Base-by-base conservation (phyloP, 64 coral and sea anemone genomes). In the Pachyseris speciosa region DNA sequence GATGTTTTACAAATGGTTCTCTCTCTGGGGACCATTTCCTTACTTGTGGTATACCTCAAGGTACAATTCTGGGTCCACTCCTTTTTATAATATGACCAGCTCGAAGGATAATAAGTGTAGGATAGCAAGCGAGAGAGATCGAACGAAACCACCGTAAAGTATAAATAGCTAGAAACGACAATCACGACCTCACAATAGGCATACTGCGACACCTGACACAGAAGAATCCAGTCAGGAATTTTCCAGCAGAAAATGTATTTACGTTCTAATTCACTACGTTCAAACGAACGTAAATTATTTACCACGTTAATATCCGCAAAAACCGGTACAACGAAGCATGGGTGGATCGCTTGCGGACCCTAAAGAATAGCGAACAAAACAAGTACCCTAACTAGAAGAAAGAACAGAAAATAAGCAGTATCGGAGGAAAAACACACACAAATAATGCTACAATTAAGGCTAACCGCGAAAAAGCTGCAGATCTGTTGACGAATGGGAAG, bases 391-490 rank as follows among this genome's bases (percentile, higher is more conserved):
- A 65, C n/a, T 30, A 25, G 6, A 65, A 65, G 27, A 65, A n/a
- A 30, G 22, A 65, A 65, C 19, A 28, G 6, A 65, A 65, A 65
- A 27, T 7, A 7, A 26, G n/a, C n/a, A 25, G 5, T 45, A 45
- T n/a, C n/a, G n/a, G n/a, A n/a, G n/a, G n/a, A n/a, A n/a, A n/a
- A 4, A 45, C 43, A 45, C 43, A 11, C 43, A 7, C 31, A 29
- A 37, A 38, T 5, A 40, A 7, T 37, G n/a, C 20, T 19, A 37
- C 4, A 71, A 1, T 9, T 22, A 60, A 22, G 36, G 9, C 86
- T 38, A 19, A 90, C 88, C 75, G 30, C 49, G 75, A 90, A 90
- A 90, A 90, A 90, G 48, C 38, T 51, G 88, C 43, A 69, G 36
- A 53, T 90, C 75, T 1, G 57, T 49, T 16, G 74, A 68, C 33